These are phyloP conservation scores for Perodicticus potto DNA, from an alignment of 2,797 vertebrate species.

Conservation along the genomic window DNA sequence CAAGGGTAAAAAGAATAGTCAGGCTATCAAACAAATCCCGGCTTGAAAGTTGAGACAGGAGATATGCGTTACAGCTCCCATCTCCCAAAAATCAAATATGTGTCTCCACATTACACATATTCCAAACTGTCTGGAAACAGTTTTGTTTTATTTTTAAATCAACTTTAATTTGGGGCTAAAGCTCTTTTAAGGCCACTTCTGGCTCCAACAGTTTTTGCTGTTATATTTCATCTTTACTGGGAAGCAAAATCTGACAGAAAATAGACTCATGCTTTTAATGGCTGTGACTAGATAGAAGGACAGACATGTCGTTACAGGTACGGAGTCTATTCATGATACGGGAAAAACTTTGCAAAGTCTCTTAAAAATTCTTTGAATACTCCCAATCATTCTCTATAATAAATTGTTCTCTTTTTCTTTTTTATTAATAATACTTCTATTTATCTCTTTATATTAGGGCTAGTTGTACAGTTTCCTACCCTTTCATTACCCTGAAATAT, in stretches of 20 bases:
- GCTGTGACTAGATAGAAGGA: not conserved
- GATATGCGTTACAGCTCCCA: accelerated
- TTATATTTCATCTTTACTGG: not conserved
- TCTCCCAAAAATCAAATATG: not conserved
- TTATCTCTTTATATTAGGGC: not conserved
- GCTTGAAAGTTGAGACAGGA: not conserved
- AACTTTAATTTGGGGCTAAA: not conserved
- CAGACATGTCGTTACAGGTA: not conserved
- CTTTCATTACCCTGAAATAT: not conserved
- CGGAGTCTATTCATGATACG: not conserved
- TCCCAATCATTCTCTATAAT: not conserved
- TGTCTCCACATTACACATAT: not conserved
- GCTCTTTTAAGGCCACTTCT: not conserved
- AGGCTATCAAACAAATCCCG: not conserved
- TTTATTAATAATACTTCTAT: not conserved
- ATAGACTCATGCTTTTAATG: not conserved
- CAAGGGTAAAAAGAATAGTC: not conserved
- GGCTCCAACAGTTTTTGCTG: not conserved
- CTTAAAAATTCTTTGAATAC: slow-evolving; percentile 7
- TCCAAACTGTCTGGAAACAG: not conserved
- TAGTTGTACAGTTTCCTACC: not conserved
- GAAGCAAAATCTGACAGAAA: not conserved
- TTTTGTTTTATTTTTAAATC: not conserved
- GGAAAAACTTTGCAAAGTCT: not conserved
- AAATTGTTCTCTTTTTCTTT: not conserved